Base-by-base conservation (phyloP, 2,888 invertebrate genomes). In the Anodontia alba region DNA sequence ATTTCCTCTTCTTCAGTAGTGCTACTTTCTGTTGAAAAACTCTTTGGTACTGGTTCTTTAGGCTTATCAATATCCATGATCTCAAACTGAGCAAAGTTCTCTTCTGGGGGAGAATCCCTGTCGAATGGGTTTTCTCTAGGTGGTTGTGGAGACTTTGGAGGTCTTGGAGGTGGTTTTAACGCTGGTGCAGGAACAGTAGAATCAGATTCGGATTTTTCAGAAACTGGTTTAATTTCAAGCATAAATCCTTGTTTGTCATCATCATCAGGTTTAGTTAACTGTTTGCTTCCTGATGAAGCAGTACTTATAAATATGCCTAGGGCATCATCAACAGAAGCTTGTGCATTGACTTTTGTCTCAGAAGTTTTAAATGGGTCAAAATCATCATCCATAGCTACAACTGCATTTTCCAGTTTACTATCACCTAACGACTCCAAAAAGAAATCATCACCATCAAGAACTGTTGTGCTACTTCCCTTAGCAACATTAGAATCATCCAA, bases 51-150 rank as follows among this genome's bases (percentile, higher is more conserved):
- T 29, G 78, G 71, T 54, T 88, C 88, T 51, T 87, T 84, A 5
- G 81, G 84, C 62, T 87, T 88, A 23, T 88, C 79, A 62, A 86
- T 81, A 72, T 91, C 90, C 72, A 87, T 84, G 51, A 92, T 88
- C 66, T 92, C 92, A 88, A 93, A 92, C 76, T 90, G 92, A 62
- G 93, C 93, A 90, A 93, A 93, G 78, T 94, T 91, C 84, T 93
- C 93, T 78, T 93, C 93, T 54, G 92, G 91, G 10, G 94, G 93
- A 7, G 93, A 93, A 31, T 93, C 94, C 77, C 93, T 92, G 84
- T 94, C 93, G 88, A 95, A 93, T 71, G 95, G 94, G 88, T 95
- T 93, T 89, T 94, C 91, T 83, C 95, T 87, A 36, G 92, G 88
- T 49, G 93, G 91, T 26, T 89, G 88, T 12, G 91, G 90, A 42